Base-by-base conservation (phyloP, 2,888 invertebrate genomes). In the Caenorhabditis wallacei region DNA sequence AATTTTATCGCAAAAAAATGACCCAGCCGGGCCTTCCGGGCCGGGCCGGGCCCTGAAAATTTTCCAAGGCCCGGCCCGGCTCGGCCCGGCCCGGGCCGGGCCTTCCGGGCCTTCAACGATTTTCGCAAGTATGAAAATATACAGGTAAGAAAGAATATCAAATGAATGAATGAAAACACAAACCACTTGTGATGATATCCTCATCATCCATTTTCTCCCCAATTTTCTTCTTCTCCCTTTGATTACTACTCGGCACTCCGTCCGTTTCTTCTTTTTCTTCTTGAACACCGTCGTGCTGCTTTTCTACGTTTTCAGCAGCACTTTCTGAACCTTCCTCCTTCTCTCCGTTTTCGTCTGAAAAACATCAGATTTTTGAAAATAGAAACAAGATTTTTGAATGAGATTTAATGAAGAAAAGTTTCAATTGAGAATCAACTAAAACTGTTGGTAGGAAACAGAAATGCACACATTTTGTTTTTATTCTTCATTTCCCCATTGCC, bases 271-370 rank as follows among this genome's bases (percentile, higher is more conserved):
- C 57, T 24, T 40, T 43, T 13, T 37, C 69, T 26, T 53, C 18
- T 35, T 48, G 53, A 46, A 20, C 40, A 26, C 61, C 53, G 37
- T 63, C 63, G 53, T 56, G 54, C 24, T 63, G 40, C n/a, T 61
- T 56, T 26, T 46, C 70, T 70, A 63, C 57, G 37, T 56, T 51
- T 10, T 66, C 68, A 57, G 37, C 70, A 48, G 64, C 43, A 59
- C 37, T 51, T 40, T 71, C 79, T 56, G 43, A 66, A 51, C 57
- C 48, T 66, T 57, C 37, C 64, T 46, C 61, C 70, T 48, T 46
- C 71, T 71, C 70, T 18, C 78, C 70, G 53, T 61, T 35, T 24
- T 71, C 79, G 70, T 79, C 79, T 79, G 71, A 16, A 71, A 71
- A n/a, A 16, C 10, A 16, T 59, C n/a, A n/a, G n/a, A 57, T 10